phyloP scores from a whole-genome alignment of 2,888 invertebrate species.

The Pristionchus entomophagus region DNA sequence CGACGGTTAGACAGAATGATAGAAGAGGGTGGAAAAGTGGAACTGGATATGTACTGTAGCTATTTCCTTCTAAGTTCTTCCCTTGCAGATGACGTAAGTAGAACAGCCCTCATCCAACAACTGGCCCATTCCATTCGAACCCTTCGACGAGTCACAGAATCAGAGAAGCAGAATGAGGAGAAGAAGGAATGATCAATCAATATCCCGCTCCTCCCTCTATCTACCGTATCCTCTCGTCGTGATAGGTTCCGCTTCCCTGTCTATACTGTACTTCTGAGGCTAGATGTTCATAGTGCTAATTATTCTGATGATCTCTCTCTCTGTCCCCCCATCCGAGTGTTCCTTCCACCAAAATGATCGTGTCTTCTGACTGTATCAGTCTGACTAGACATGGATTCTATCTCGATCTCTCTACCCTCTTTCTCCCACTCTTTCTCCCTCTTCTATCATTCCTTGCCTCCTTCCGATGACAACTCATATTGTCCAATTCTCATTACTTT shows the following conservation, averaged over 20 bases:
- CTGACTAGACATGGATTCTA: background rate
- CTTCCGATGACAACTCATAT: background rate
- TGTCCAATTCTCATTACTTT: background rate
- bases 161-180: background rate
- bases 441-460: background rate
- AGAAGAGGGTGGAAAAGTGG: no score
- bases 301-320: slow-evolving; percentile 19
- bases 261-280: slow-evolving; percentile 14
- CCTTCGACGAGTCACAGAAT: background rate
- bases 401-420: background rate
- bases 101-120: slow-evolving; percentile 15
- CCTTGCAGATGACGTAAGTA: background rate
- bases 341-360: background rate
- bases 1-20: no score
- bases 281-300: slow-evolving; percentile 17
- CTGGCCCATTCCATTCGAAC: slow-evolving; percentile 38
- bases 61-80: no score
- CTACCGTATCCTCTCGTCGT: background rate
- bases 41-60: no score
- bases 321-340: background rate
- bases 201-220: background rate
- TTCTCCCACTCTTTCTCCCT: background rate
- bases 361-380: background rate
- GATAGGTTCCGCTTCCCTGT: background rate
- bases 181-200: slow-evolving; percentile 14